A percentile compares a stretch with the other conserved stretches of the same genome.
Conservation (phyloP, 1,140 invertebrate genomes). For the Adoxophyes honmai region DNA sequence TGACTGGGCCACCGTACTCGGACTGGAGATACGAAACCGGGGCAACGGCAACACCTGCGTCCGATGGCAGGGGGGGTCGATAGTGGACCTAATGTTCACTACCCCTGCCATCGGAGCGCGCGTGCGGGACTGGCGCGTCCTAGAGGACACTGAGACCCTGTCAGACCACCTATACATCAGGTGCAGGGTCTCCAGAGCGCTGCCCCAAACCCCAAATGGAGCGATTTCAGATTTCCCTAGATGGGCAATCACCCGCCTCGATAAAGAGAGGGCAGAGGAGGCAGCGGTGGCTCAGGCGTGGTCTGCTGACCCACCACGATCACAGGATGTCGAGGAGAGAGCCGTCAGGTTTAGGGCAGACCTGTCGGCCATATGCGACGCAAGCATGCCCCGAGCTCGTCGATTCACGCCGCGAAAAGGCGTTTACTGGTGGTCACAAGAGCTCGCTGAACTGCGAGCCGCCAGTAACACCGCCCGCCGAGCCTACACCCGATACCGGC, state of each 20-base stretch:
- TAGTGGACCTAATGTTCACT: not conserved
- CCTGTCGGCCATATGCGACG: no score
- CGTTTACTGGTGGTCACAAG: no score
- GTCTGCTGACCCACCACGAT: not conserved
- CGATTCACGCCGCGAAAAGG: no score
- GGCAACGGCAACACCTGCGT: not conserved
- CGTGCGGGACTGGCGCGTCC: slow-evolving; percentile 18
- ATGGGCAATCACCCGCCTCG: slow-evolving; percentile 17
- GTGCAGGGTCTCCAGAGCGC: slow-evolving; percentile 15
- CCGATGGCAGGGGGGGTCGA: not conserved
- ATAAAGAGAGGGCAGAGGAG: slow-evolving; percentile 1
- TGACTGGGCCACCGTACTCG: slow-evolving; percentile 16
- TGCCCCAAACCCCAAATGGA: no score
- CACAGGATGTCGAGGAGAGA: no score
- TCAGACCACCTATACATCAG: slow-evolving; percentile 68
- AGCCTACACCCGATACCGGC: no score
- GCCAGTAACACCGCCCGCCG: no score
- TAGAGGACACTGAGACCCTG: not conserved
- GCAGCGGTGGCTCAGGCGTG: slow-evolving; percentile 14
- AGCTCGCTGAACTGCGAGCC: no score
- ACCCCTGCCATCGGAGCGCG: not conserved
- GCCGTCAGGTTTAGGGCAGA: no score
- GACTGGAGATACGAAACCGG: not conserved
- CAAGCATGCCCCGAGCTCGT: no score
- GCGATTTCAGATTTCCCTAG: not conserved